A percentile compares a stretch with the other conserved stretches of the same genome.
Conservation (phyloP, 2,797 vertebrate species). For the Falco concolor region DNA sequence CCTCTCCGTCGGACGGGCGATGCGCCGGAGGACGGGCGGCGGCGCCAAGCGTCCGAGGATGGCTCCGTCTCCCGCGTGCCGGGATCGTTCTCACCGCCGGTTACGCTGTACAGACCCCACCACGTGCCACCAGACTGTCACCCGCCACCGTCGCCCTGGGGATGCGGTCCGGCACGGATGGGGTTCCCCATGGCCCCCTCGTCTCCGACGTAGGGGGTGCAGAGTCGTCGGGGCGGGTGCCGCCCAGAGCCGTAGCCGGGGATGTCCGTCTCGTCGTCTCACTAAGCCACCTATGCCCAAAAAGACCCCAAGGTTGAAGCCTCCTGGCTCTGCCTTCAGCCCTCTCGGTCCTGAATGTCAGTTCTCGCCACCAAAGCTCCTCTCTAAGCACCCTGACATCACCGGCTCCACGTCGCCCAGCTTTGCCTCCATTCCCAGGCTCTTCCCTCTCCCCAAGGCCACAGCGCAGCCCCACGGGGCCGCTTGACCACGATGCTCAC, state of each 20-base stretch:
- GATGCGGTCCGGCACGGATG: not conserved
- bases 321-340: constrained; percentile 6
- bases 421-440: not conserved
- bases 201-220: fast-evolving
- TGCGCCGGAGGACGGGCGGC: constrained; percentile 21
- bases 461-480: too few species aligned
- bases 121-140: constrained; percentile 25
- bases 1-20: not conserved
- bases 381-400: not conserved
- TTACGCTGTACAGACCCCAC: constrained; percentile 59
- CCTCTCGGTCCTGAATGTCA: constrained; percentile 19
- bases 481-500: not conserved
- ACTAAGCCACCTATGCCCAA: constrained; percentile 21
- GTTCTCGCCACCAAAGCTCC: constrained; percentile 31
- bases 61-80: constrained; percentile 37
- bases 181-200: not conserved
- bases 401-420: not conserved
- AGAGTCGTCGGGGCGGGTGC: not conserved
- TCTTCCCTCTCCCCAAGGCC: not conserved
- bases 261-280: not conserved
- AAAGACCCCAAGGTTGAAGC: constrained; percentile 2
- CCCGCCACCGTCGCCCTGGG: not conserved
- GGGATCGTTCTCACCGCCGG: constrained; percentile 26
- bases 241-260: not conserved
- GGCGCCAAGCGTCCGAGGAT: constrained; percentile 11